Evolutionary conservation across 92 coral and sea anemone species (phyloP).

Genomic region (Actinernus sp.): DNA sequence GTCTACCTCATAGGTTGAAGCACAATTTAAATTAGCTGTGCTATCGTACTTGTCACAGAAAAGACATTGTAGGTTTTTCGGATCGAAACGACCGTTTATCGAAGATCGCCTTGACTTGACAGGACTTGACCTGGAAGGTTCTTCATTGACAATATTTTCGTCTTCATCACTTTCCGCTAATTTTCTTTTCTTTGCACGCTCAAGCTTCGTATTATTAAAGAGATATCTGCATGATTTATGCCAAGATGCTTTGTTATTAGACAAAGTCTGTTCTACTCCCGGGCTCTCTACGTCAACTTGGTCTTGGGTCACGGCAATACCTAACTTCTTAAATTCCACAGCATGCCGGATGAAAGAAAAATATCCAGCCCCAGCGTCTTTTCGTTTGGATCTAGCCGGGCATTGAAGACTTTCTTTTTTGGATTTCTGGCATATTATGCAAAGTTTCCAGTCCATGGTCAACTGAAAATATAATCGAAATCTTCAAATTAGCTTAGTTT

Average conservation of each 20-base stretch:
- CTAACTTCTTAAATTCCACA: conserved; percentile 2
- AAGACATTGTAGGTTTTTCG: conserved; percentile 9
- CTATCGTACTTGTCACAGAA: conserved; percentile 15
- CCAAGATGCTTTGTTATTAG: conserved; percentile 45
- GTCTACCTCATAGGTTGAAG: conserved; percentile 33
- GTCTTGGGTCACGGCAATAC: neutral
- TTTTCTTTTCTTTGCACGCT: conserved; percentile 37
- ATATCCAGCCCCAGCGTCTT: conserved; percentile 25
- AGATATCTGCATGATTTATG: conserved; percentile 59
- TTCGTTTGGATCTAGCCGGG: conserved; percentile 20
- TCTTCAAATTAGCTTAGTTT: too few species aligned
- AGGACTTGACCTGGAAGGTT: conserved; percentile 15
- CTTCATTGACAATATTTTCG: conserved; percentile 12
- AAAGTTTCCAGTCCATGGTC: conserved; percentile 28
- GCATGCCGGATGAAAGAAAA: neutral
- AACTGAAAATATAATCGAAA: too few species aligned
- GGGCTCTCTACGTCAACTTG: conserved; percentile 16
- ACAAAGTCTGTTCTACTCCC: conserved; percentile 46
- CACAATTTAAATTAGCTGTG: conserved; percentile 19
- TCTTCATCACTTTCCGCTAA: conserved; percentile 19
- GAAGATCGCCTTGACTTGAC: conserved; percentile 37
- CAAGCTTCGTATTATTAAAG: conserved; percentile 44
- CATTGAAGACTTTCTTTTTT: conserved; percentile 16
- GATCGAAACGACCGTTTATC: neutral
- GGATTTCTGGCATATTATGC: conserved; percentile 44